Base-by-base conservation (phyloP, 1,140 invertebrate species). In the Tachypleus tridentatus region DNA sequence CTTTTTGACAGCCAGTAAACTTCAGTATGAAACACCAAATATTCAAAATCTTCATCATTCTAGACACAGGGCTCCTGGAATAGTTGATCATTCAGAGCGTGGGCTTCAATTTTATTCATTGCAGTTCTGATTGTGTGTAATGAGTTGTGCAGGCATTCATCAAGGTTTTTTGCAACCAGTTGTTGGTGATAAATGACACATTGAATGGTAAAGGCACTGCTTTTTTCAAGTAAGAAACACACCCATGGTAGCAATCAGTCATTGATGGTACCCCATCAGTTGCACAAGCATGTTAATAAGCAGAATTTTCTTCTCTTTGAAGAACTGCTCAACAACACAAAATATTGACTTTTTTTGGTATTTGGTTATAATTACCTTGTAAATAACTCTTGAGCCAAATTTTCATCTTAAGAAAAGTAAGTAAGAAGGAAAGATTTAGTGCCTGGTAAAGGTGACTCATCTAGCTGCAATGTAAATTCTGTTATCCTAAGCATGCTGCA, bases 181-280 rank as follows among this genome's bases (percentile, higher is more conserved):
- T 69, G 67, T 29, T 70, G 57, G 50, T 47, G 49, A 52, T 70
- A 64, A 51, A 71, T 65, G 9, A 67, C 63, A 57, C 65, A 69
- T 60, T 67, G 68, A 5, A 70, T 60, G 4, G 66, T 59, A 63
- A 70, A 50, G 9, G 64, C 62, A 51, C 63, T 10, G 65, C 60
- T 56, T 72, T 66, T 70, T 74, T 75, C 56, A 75, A 69, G 60
- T 70, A 68, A 47, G 64, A 65, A 51, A 72, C 59, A 61, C 75
- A 74, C 57, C 63, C 67, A 64, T 65, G 50, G 71, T 61, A 61
- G 75, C 73, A 57, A 63, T 66, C 63, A 62, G 68, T 60, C 70
- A 73, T 74, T 48, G 72, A 63, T 58, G 65, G 70, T 68, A 70
- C 70, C 60, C 70, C 73, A 73, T 76, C 73, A 57, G 71, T 74